phyloP scores from a whole-genome alignment of 2,113 vertebrate genomes.

The Platichthys stellatus region DNA sequence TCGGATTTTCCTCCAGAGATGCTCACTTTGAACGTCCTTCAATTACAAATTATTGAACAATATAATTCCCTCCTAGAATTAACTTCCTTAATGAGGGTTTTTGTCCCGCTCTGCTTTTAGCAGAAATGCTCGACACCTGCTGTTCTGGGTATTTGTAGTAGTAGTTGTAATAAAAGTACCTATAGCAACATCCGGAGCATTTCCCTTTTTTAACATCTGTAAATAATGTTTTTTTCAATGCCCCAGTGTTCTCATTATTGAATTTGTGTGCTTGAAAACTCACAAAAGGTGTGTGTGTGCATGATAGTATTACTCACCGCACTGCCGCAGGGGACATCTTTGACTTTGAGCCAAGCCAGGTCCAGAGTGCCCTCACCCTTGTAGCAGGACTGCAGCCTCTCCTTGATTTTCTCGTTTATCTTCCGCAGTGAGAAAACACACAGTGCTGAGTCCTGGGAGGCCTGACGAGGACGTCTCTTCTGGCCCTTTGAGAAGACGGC shows the following conservation, averaged over 20 bases:
- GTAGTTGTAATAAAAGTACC: not conserved
- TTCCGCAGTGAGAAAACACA: conserved; percentile 95
- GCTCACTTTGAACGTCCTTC: conserved; percentile 18
- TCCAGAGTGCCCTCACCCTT: conserved; percentile 96
- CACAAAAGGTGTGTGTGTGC: not conserved
- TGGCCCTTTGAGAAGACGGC: conserved; percentile 97
- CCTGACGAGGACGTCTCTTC: conserved; percentile 92
- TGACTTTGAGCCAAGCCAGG: conserved; percentile 98
- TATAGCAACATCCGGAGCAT: not conserved
- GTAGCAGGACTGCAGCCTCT: conserved; percentile 97
- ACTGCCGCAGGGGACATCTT: conserved; percentile 97
- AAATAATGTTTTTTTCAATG: not conserved
- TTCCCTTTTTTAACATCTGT: not conserved
- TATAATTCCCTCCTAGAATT: not conserved
- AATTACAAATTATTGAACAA: conserved; percentile 18
- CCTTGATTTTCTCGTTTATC: conserved; percentile 97
- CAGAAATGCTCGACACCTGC: not conserved
- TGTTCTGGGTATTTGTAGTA: not conserved
- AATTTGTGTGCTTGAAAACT: not conserved
- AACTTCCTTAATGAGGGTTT: conserved; percentile 1
- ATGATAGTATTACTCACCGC: conserved; percentile 87
- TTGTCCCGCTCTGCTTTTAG: not conserved
- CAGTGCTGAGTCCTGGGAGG: conserved; percentile 93
- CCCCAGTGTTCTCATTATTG: not conserved
- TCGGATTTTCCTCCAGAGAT: conserved; percentile 24